A percentile compares a stretch with the other conserved stretches of the same genome.
These are phyloP conservation scores for Xyliphius kryptos DNA, from an alignment of 2,113 vertebrate species.

Conservation along the genomic window DNA sequence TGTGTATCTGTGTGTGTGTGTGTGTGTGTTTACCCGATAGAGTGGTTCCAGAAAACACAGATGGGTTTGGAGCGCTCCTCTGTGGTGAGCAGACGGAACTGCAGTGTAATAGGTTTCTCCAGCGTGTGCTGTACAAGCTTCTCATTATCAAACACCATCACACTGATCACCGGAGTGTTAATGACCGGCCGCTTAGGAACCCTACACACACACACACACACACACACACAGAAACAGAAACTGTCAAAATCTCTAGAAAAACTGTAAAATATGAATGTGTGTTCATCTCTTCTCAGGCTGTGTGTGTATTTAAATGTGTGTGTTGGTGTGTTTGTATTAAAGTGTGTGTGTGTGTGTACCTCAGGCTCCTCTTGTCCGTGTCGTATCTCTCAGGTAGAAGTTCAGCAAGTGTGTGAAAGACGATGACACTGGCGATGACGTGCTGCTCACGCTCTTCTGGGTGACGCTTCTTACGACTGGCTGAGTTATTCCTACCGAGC, in stretches of 20 bases:
- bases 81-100: constrained; percentile 85
- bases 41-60: constrained; percentile 97
- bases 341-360: constrained; percentile 55
- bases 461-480: constrained; percentile 68
- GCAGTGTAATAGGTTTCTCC: constrained; percentile 83
- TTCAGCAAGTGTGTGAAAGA: constrained; percentile 81
- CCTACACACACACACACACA: constrained; percentile 51
- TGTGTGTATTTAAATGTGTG: neutral
- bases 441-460: constrained; percentile 68
- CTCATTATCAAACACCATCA: constrained; percentile 76
- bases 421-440: constrained; percentile 83
- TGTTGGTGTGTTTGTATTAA: constrained; percentile 4
- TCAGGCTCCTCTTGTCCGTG: constrained; percentile 85
- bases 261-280: too few species aligned
- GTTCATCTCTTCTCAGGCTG: too few species aligned
- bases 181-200: constrained; percentile 89
- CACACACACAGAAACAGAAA: constrained; percentile 8
- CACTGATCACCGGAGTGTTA: constrained; percentile 88
- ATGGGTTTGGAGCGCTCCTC: constrained; percentile 92
- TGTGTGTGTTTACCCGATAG: constrained; percentile 71
- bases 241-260: too few species aligned
- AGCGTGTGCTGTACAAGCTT: constrained; percentile 62
- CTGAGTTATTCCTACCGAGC: constrained; percentile 51
- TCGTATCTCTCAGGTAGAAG: constrained; percentile 85
- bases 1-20: constrained; percentile 8